These are phyloP conservation scores for Laticauda laticaudata DNA, from an alignment of 2,113 vertebrate species.

Conservation along the genomic window DNA sequence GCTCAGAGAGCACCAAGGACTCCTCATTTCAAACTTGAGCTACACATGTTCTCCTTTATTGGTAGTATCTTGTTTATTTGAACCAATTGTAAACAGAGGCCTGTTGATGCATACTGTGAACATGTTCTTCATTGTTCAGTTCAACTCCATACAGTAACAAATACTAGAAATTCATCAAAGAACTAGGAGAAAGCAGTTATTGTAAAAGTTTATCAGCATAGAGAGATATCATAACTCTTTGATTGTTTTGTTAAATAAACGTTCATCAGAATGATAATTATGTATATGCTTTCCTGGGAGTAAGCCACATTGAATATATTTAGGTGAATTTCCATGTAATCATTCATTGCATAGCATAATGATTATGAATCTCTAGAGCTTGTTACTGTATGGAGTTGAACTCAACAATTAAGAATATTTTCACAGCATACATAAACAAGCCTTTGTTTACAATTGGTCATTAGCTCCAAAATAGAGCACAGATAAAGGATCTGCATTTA, in stretches of 20 bases:
- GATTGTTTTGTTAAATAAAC: background rate
- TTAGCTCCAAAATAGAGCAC: background rate
- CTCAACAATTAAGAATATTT: background rate
- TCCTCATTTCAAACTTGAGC: no score
- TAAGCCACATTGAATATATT: background rate
- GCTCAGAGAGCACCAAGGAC: no score
- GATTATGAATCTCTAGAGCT: background rate
- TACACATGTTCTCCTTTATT: no score
- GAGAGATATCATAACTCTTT: background rate
- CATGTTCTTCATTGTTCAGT: background rate
- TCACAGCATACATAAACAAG: background rate
- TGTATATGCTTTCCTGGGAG: background rate
- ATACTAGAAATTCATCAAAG: background rate
- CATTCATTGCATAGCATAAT: background rate
- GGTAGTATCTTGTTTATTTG: background rate
- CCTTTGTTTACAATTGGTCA: background rate
- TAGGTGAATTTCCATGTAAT: background rate
- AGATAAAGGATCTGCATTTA: background rate
- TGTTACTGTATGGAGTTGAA: background rate
- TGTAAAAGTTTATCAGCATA: background rate
- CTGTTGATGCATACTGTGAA: background rate
- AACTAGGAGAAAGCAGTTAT: background rate
- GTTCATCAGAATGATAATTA: background rate
- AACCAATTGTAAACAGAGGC: background rate
- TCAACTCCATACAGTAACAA: background rate